Conservation (phyloP, 2,888 invertebrate genomes). For the Drosophila nr. fundita region DNA sequence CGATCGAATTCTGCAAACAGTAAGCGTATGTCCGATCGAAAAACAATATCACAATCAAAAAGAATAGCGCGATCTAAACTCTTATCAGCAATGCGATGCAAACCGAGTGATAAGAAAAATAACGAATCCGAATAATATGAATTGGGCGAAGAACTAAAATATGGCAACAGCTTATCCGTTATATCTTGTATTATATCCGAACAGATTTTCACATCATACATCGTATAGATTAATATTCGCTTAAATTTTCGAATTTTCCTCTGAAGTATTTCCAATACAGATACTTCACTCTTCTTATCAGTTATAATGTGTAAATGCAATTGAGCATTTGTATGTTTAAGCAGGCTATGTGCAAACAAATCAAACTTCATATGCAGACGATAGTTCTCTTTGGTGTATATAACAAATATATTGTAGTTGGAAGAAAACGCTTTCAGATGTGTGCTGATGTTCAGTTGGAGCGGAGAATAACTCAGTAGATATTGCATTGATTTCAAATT, state of each 20-base stretch:
- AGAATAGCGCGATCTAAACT: conserved; percentile 88
- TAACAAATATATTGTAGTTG: conserved; percentile 84
- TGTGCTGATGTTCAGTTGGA: conserved; percentile 48
- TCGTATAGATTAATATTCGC: conserved; percentile 85
- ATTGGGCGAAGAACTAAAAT: conserved; percentile 89
- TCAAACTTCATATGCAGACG: conserved; percentile 84
- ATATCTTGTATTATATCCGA: conserved; percentile 87
- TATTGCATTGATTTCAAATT: conserved; percentile 61
- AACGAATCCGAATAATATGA: conserved; percentile 91
- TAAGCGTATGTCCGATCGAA: conserved; percentile 88
- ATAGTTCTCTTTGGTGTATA: conserved; percentile 84
- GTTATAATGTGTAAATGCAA: conserved; percentile 88
- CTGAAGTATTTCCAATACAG: conserved; percentile 86
- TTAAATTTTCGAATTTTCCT: conserved; percentile 83
- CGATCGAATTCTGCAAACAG: conserved; percentile 89
- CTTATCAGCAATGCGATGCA: conserved; percentile 89
- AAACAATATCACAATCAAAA: conserved; percentile 92
- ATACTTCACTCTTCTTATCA: conserved; percentile 87
- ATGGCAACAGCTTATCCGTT: conserved; percentile 88
- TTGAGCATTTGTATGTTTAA: conserved; percentile 84
- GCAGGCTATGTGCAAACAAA: conserved; percentile 82
- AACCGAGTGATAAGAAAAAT: conserved; percentile 91
- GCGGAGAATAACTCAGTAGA: conserved; percentile 60
- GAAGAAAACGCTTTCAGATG: conserved; percentile 49
- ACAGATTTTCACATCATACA: conserved; percentile 88